Evolutionary conservation across 2,113 vertebrate genomes (phyloP).

Genomic region (Meleagris gallopavo): DNA sequence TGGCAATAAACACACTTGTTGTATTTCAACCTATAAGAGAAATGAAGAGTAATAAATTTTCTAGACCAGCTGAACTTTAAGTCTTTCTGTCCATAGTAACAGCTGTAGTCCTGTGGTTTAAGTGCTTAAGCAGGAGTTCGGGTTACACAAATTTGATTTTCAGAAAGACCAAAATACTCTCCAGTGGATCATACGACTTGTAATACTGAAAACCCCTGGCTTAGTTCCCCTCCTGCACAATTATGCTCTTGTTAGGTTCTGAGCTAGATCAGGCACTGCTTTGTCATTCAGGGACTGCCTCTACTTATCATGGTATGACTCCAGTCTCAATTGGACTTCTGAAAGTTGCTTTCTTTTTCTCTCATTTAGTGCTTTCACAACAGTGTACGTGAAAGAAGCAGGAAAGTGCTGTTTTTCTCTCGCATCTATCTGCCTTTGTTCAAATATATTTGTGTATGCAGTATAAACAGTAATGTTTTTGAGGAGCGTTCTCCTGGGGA

Average conservation of each 20-base stretch:
- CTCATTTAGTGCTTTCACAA: neutral
- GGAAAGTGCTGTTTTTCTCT: neutral
- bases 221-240: fast-evolving
- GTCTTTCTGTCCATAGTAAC: neutral
- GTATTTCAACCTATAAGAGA: neutral
- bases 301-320: neutral
- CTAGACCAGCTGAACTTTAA: neutral
- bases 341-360: neutral
- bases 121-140: neutral
- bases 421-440: neutral
- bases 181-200: neutral
- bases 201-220: neutral
- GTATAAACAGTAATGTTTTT: neutral
- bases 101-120: neutral
- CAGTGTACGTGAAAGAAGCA: neutral
- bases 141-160: neutral
- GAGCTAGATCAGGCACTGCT: neutral
- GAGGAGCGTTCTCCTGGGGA: neutral
- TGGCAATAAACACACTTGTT: neutral
- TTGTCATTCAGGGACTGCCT: neutral
- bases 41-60: neutral
- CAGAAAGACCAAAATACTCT: neutral
- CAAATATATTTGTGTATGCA: neutral
- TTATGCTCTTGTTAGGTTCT: neutral
- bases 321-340: neutral